Base-by-base conservation (phyloP, 2,888 invertebrate species). In the Syrista parreyssii region DNA sequence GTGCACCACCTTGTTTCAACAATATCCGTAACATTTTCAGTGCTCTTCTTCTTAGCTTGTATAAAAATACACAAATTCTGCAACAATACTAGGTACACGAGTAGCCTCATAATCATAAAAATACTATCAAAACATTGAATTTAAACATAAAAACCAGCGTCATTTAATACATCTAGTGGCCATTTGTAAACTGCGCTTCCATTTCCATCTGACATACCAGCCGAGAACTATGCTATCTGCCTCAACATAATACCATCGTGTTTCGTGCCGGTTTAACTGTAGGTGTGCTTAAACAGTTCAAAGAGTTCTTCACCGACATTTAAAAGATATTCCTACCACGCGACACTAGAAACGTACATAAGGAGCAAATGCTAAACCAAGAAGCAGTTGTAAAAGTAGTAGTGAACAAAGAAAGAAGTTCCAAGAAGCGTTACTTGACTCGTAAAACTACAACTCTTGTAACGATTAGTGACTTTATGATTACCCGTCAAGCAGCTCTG, bases 91-190 rank as follows among this genome's bases (percentile, higher is more conserved):
- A 88, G 87, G 85, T 87, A 88, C 87, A 84, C 84, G 81, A 86
- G 87, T 86, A 89, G 87, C 87, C 87, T 88, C 89, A 88, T 89
- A 85, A 86, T 88, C 82, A 79, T 80, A 84, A 82, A 81, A 83
- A 83, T 83, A 87, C 75, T 82, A 85, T 88, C 82, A 88, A 86
- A 87, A 86, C 84, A 86, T 86, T 82, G 82, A 85, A 81, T 79
- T 80, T 79, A 82, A 83, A 78, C 79, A 78, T 79, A 33, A 83
- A 81, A 85, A 81, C 79, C 75, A 79, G 81, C 83, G 84, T 87
- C 87, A 87, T 85, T 85, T 86, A 75, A 79, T 76, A 84, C 78
- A 78, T 74, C 74, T 68, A 75, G 80, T 80, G 79, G 83, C 82
- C 80, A 82, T 82, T 81, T 79, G 76, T 78, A 79, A 76, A 73